Base-by-base conservation (phyloP, 2,113 vertebrate species). In the Zapornia atra region DNA sequence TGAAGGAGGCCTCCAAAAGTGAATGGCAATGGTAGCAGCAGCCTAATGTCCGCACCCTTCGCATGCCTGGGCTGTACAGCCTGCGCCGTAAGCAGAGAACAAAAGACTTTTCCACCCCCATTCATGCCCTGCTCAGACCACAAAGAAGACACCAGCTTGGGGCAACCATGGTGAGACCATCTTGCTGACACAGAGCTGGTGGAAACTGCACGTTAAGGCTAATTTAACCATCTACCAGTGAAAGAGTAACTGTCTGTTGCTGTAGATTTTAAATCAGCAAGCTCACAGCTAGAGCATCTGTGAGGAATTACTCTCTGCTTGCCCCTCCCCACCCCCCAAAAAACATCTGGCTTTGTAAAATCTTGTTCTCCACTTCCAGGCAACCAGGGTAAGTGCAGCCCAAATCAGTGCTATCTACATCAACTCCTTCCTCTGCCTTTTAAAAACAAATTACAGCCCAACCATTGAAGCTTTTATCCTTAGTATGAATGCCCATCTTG, bases 291-390 rank as follows among this genome's bases (percentile, higher is more conserved):
- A 29, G 9, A 83, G 54, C 81, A 78, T 78, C 92, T 81, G 88
- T 48, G 68, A 73, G 66, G 86, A 87, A 93, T 95, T 94, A 73
- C 79, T 86, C 57, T 61, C 79, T 86, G 68, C 79, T 69, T 59
- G 33, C 51, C 25, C 15, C 54, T 61, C 68, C n/a, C 51, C 25
- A 15, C 54, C 40, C 5, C 34, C 20, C 44, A 46, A 46, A 13
- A 11, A 88, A 96, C 86, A 93, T 90, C 80, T 92, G 85, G 59
- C 38, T 50, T 24, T 80, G 53, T 83, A 85, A 91, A 87, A 77
- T 50, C 28, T 44, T 36, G 1, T 54, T 70, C 84, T 88, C 31
- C 1, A 17, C 60, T 96, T 78, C 56, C 69, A 88, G 85, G 64
- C 22, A 9, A 69, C 79, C 53, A 4, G 15, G 56, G 6, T 17